Conservation (phyloP, 2,888 invertebrate genomes). For the Phymatocera aterrima region DNA sequence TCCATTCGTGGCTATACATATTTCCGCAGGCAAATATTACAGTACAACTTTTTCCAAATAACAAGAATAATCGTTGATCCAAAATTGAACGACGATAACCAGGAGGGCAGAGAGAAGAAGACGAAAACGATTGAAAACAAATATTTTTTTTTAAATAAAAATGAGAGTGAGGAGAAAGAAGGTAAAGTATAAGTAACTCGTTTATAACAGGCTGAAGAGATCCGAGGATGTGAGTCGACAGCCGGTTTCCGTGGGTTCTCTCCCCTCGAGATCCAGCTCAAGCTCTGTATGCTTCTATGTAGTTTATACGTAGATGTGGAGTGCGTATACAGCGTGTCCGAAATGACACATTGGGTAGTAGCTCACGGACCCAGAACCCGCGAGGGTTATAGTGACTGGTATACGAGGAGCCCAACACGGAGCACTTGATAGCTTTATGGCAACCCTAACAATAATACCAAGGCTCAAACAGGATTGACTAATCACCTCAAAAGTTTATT, state of each 20-base stretch:
- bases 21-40: too few relatives aligned
- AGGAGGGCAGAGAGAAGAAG: not conserved
- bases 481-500: slow-evolving; percentile 38
- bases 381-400: slow-evolving; percentile 32
- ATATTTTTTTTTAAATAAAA: too few relatives aligned
- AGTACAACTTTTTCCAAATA: too few relatives aligned
- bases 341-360: slow-evolving; percentile 53
- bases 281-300: not conserved
- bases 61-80: too few relatives aligned
- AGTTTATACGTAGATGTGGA: slow-evolving; percentile 40
- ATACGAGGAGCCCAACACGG: slow-evolving; percentile 32
- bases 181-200: slow-evolving; percentile 14
- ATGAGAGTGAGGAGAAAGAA: not conserved
- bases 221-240: slow-evolving; percentile 3
- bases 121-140: too few relatives aligned
- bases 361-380: slow-evolving; percentile 25
- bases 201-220: not conserved
- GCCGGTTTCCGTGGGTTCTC: slow-evolving; percentile 11
- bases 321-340: slow-evolving; percentile 35
- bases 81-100: slow-evolving; percentile 16
- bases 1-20: too few relatives aligned
- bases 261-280: too few relatives aligned
- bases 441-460: slow-evolving; percentile 37
- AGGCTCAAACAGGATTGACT: slow-evolving; percentile 29
- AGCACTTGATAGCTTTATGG: slow-evolving; percentile 42